Conservation (phyloP, 2,113 vertebrate species). For the Zapus hudsonius region DNA sequence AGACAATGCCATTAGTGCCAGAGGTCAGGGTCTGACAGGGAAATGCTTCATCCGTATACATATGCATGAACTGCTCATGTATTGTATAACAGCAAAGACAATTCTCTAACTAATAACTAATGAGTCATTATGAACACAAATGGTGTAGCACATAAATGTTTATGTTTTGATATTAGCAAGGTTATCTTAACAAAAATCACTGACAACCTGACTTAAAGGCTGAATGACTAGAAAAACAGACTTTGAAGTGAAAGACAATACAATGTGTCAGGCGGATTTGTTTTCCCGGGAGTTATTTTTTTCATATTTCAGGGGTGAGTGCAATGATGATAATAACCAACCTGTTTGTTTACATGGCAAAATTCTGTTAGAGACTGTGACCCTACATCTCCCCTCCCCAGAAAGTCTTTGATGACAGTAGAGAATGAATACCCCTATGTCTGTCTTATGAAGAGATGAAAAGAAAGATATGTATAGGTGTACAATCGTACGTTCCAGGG, state of each 20-base stretch:
- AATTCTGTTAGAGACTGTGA: background rate
- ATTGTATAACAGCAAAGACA: background rate
- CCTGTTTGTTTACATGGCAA: background rate
- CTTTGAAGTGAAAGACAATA: background rate
- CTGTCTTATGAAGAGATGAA: background rate
- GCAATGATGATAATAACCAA: background rate
- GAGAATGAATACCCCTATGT: background rate
- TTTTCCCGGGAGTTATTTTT: background rate
- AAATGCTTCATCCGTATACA: background rate
- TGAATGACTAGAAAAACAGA: background rate
- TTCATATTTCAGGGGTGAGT: background rate
- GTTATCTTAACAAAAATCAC: background rate
- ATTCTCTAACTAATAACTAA: background rate
- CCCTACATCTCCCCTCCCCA: background rate
- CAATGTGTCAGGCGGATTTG: background rate
- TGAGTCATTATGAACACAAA: background rate
- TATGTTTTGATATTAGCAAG: background rate
- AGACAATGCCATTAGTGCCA: background rate
- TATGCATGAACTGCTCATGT: background rate
- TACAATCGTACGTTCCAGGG: background rate
- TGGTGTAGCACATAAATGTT: background rate
- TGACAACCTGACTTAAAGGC: background rate
- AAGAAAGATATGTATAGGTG: background rate
- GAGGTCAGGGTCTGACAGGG: too few relatives aligned
- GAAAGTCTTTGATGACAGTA: background rate